Conservation (phyloP, 2,797 vertebrate species). For the Pipistrellus nathusii region DNA sequence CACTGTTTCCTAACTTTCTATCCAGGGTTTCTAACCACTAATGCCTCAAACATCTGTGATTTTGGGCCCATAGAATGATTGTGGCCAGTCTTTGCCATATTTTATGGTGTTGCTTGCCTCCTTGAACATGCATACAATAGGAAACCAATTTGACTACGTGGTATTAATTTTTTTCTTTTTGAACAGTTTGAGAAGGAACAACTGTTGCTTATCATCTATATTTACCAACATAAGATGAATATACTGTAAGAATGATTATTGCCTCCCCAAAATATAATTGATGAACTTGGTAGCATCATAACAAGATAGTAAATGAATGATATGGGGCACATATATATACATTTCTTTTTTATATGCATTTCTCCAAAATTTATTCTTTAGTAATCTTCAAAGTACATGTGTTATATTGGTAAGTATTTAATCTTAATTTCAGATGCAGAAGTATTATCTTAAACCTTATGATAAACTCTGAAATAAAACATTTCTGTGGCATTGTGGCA, state of each 20-base stretch:
- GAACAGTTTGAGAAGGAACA: not conserved
- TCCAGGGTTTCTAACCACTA: not conserved
- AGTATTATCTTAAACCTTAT: not conserved
- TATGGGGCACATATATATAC: not conserved
- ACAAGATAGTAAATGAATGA: not conserved
- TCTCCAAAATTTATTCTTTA: not conserved
- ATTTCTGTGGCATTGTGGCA: not conserved
- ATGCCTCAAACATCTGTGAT: not conserved
- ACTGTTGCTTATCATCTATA: not conserved
- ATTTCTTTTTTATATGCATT: not conserved
- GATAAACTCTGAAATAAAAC: constrained; percentile 31
- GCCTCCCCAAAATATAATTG: not conserved
- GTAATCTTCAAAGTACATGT: not conserved
- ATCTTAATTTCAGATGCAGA: constrained; percentile 6
- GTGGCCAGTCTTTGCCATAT: not conserved
- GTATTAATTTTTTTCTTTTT: not conserved
- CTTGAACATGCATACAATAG: not conserved
- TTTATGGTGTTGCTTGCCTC: not conserved
- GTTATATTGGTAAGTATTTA: not conserved
- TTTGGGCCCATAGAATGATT: not conserved
- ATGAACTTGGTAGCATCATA: not conserved
- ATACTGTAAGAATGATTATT: not conserved
- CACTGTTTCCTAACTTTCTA: not conserved
- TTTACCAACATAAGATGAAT: not conserved
- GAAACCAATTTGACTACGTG: not conserved